Evolutionary conservation across 2,888 invertebrate genomes (phyloP).

Genomic region (Patella depressa): DNA sequence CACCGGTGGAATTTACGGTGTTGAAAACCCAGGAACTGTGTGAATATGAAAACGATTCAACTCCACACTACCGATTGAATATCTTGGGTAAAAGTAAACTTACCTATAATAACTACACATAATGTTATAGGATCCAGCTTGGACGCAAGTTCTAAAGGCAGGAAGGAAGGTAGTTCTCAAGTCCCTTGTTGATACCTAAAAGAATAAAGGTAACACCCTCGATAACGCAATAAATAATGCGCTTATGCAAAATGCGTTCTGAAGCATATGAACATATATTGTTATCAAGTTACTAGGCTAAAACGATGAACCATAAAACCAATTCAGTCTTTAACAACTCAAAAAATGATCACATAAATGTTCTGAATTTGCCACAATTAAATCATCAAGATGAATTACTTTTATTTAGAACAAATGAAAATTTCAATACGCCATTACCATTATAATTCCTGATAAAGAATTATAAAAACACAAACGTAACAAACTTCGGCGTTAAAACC

Average conservation of each 20-base stretch:
- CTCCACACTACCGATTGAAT: background rate
- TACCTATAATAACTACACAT: constrained; percentile 70
- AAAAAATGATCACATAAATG: too few species aligned
- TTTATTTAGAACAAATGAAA: background rate
- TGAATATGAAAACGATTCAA: too few species aligned
- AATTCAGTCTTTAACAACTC: too few species aligned
- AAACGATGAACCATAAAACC: too few species aligned
- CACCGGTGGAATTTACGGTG: background rate
- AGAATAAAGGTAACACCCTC: background rate
- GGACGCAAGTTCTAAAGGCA: constrained; percentile 61
- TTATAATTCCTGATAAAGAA: background rate
- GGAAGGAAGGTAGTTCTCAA: constrained; percentile 66
- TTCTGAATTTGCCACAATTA: too few species aligned
- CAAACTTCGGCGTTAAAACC: constrained; percentile 58
- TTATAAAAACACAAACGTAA: background rate
- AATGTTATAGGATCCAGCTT: constrained; percentile 64
- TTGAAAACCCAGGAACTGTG: background rate
- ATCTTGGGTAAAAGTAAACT: background rate
- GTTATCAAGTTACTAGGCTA: too few species aligned
- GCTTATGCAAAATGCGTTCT: too few species aligned
- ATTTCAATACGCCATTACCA: background rate
- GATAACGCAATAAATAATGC: background rate
- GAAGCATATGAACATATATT: too few species aligned
- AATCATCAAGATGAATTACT: background rate
- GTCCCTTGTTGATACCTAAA: constrained; percentile 61